These are phyloP conservation scores for Drosophila mimica DNA, from an alignment of 2,888 invertebrate species.

Conservation along the genomic window DNA sequence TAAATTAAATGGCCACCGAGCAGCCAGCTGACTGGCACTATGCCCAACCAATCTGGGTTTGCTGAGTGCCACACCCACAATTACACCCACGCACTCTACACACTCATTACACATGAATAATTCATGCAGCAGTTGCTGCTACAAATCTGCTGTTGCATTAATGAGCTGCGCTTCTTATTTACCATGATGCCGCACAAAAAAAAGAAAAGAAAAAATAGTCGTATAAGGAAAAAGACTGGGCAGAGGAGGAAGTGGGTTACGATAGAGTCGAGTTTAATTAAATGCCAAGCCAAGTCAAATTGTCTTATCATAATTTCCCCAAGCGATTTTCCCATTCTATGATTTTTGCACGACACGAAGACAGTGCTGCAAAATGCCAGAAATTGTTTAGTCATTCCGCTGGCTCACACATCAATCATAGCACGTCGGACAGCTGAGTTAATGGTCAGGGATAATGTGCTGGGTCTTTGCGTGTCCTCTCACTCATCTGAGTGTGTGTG, in stretches of 20 bases:
- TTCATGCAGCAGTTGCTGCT: constrained; percentile 58
- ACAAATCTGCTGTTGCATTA: constrained; percentile 69
- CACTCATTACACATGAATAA: constrained; percentile 66
- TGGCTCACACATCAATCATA: constrained; percentile 71
- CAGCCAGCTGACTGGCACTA: constrained; percentile 27
- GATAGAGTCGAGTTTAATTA: constrained; percentile 71
- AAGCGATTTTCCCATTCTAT: constrained; percentile 46
- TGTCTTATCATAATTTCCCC: constrained; percentile 78
- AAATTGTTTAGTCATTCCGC: constrained; percentile 73
- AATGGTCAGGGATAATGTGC: constrained; percentile 74
- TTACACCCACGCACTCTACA: constrained; percentile 37
- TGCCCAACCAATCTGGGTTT: constrained; percentile 12
- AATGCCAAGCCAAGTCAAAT: constrained; percentile 66
- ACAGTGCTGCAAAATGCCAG: constrained; percentile 37
- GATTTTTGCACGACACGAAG: constrained; percentile 61
- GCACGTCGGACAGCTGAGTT: constrained; percentile 53
- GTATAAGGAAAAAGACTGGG: neutral
- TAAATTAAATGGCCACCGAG: constrained; percentile 54
- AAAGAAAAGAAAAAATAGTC: constrained; percentile 13
- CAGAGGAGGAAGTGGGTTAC: constrained; percentile 8
- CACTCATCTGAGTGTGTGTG: neutral
- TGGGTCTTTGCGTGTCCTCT: constrained; percentile 74
- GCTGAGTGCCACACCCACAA: constrained; percentile 51
- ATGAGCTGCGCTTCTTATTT: constrained; percentile 78
- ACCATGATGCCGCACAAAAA: constrained; percentile 74